Percentiles rank a stretch among this genome's conserved stretches.
Evolutionary conservation across 1,140 invertebrate genomes (phyloP).

Genomic region (Andricus grossulariae): DNA sequence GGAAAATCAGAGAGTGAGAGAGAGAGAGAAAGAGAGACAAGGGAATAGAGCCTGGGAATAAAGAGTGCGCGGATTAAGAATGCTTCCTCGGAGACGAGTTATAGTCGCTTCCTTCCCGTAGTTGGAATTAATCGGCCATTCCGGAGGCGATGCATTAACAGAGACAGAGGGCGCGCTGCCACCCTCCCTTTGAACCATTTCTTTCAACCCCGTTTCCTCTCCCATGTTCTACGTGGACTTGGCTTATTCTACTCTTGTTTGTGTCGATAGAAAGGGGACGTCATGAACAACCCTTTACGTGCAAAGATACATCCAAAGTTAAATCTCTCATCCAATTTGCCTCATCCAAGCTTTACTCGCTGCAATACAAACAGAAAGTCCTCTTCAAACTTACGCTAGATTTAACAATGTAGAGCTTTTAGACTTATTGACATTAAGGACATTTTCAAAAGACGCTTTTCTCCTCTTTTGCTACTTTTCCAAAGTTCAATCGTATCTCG

Average conservation of each 20-base stretch:
- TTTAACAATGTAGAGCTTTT: slow-evolving; percentile 2
- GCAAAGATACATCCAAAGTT: slow-evolving; percentile 25
- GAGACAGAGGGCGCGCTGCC: slow-evolving; percentile 62
- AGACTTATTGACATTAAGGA: slow-evolving; percentile 1
- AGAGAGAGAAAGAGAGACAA: slow-evolving; percentile 38
- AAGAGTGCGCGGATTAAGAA: slow-evolving; percentile 75
- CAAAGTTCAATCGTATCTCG: no score
- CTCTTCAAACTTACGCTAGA: slow-evolving; percentile 12
- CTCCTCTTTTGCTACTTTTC: no score
- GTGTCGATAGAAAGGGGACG: slow-evolving; percentile 45
- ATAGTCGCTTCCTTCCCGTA: slow-evolving; percentile 74
- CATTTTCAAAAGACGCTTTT: neutral
- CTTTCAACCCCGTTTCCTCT: slow-evolving; percentile 21
- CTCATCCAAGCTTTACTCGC: slow-evolving; percentile 1
- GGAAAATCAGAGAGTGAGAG: slow-evolving; percentile 45
- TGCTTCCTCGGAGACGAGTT: slow-evolving; percentile 75
- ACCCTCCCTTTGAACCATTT: slow-evolving; percentile 38
- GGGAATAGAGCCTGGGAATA: slow-evolving; percentile 63
- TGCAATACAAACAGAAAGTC: slow-evolving; percentile 13
- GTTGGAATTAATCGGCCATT: slow-evolving; percentile 75
- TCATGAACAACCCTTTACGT: slow-evolving; percentile 32
- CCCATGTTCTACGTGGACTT: slow-evolving; percentile 36
- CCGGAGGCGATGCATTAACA: slow-evolving; percentile 72
- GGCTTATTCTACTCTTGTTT: slow-evolving; percentile 58
- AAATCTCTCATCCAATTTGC: slow-evolving; percentile 19